A percentile compares a stretch with the other conserved stretches of the same genome.
These are phyloP conservation scores for Alouatta palliata DNA, from an alignment of 2,113 vertebrate species.

Conservation along the genomic window DNA sequence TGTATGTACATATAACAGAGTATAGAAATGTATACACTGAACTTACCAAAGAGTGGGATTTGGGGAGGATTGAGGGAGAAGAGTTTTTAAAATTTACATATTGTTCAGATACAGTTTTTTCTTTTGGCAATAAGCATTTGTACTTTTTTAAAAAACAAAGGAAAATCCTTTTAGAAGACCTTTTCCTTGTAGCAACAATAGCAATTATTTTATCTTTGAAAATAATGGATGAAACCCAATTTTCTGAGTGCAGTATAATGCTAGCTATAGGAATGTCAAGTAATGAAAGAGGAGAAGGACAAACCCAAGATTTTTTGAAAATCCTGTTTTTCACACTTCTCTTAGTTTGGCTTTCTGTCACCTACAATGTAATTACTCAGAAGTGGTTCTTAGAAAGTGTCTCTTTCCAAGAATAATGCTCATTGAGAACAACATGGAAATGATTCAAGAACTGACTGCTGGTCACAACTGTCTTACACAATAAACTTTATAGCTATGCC, in stretches of 20 bases:
- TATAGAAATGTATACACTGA: not conserved
- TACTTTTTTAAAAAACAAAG: slow-evolving; percentile 35
- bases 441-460: slow-evolving; percentile 30
- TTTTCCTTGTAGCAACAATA: slow-evolving; percentile 14
- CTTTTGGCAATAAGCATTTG: not conserved
- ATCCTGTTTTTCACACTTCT: slow-evolving; percentile 38
- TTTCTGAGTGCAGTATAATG: slow-evolving; percentile 31
- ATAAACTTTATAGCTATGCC: not conserved
- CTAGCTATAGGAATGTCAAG: not conserved
- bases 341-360: slow-evolving; percentile 48
- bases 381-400: slow-evolving; percentile 63
- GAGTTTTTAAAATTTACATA: not conserved
- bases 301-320: slow-evolving; percentile 13
- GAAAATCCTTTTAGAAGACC: slow-evolving; percentile 32
- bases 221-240: slow-evolving; percentile 54
- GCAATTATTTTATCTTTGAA: slow-evolving; percentile 30
- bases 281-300: not conserved
- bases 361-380: slow-evolving; percentile 63
- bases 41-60: not conserved
- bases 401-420: slow-evolving; percentile 52
- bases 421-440: slow-evolving; percentile 52
- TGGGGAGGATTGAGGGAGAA: not conserved
- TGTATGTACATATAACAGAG: not conserved
- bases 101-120: not conserved
- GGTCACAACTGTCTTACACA: slow-evolving; percentile 22